phyloP scores from a whole-genome alignment of 1,140 invertebrate genomes.

The Batillaria attramentaria region DNA sequence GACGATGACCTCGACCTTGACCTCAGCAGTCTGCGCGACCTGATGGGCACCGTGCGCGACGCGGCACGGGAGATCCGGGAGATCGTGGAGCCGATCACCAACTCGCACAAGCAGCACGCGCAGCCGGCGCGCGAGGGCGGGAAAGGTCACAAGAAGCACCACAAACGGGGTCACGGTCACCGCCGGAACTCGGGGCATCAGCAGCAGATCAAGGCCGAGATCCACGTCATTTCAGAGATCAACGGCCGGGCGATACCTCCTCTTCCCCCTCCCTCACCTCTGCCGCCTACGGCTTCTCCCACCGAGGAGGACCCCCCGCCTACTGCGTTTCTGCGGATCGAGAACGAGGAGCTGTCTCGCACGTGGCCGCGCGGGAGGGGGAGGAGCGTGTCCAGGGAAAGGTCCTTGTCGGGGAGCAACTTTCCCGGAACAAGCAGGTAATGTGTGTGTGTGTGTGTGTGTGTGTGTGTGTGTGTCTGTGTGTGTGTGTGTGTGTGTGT shows the following conservation, averaged over 20 bases:
- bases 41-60: slow-evolving; percentile 25
- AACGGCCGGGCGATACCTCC: slow-evolving; percentile 8
- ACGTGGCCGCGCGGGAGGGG: slow-evolving; percentile 17
- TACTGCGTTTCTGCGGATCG: slow-evolving; percentile 4
- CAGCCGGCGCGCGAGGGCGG: background rate
- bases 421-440: too few relatives aligned
- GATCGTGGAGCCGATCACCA: slow-evolving; percentile 4
- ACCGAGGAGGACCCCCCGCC: background rate
- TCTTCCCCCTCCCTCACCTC: slow-evolving; percentile 16
- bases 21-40: slow-evolving; percentile 21
- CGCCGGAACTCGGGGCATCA: slow-evolving; percentile 9
- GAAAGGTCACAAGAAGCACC: background rate
- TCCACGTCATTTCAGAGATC: slow-evolving; percentile 29
- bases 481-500: too few relatives aligned
- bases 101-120: background rate
- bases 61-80: slow-evolving; percentile 27
- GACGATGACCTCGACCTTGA: slow-evolving; percentile 25
- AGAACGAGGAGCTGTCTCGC: slow-evolving; percentile 29
- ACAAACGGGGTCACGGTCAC: background rate
- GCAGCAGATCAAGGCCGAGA: slow-evolving; percentile 26
- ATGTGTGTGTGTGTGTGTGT: too few relatives aligned
- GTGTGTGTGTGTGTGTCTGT: too few relatives aligned
- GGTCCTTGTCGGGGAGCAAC: background rate
- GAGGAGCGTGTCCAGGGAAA: slow-evolving; percentile 18
- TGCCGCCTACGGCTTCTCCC: background rate